A percentile compares a stretch with the other conserved stretches of the same genome.
Conservation (phyloP, 2,113 vertebrate species). For the Corythornis cristatus region DNA sequence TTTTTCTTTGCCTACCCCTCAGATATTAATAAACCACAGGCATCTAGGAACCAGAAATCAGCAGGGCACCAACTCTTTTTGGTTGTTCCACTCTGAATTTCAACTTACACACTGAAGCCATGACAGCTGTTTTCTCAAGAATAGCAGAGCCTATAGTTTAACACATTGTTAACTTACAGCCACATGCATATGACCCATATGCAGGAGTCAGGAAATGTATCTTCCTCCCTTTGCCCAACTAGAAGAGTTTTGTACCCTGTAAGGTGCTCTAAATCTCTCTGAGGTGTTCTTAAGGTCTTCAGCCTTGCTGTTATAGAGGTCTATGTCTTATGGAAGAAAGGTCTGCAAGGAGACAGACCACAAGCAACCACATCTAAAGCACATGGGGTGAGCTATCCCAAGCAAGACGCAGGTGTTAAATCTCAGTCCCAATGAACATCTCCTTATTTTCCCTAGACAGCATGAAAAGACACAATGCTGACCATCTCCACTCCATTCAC, state of each 20-base stretch:
- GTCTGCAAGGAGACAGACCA: not conserved
- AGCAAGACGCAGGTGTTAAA: not conserved
- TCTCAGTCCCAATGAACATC: not conserved
- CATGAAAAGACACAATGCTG: not conserved
- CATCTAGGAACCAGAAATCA: not conserved
- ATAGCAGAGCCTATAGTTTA: not conserved
- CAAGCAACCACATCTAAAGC: not conserved
- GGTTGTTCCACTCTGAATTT: not conserved
- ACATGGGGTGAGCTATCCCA: fast-evolving
- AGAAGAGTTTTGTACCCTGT: not conserved
- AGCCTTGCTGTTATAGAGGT: not conserved
- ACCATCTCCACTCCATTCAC: not conserved
- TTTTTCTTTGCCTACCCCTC: not conserved
- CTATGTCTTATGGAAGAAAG: not conserved
- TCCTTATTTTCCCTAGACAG: not conserved
- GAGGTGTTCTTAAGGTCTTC: not conserved
- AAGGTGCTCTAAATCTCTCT: not conserved
- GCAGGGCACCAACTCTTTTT: not conserved
- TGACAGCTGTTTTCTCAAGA: not conserved
- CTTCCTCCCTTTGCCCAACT: not conserved
- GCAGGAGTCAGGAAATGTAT: not conserved
- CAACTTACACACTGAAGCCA: not conserved
- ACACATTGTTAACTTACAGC: fast-evolving
- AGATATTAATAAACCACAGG: not conserved
- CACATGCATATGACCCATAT: fast-evolving